These are phyloP conservation scores for Chrysomela aeneicollis DNA, from an alignment of 2,888 invertebrate genomes.

Conservation along the genomic window DNA sequence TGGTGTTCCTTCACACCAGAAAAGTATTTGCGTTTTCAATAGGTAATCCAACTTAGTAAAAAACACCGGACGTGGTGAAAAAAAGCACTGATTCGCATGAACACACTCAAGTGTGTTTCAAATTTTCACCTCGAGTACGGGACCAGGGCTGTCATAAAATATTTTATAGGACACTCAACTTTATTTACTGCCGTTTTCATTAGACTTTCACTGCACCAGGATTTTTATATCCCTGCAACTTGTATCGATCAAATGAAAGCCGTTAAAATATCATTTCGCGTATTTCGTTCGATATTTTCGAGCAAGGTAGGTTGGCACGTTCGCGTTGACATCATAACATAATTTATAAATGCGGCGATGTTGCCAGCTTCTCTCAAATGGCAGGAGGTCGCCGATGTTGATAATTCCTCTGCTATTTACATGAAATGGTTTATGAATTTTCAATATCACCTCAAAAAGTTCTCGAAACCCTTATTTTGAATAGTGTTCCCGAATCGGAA, in stretches of 20 bases:
- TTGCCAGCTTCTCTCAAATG: not conserved
- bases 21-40: too few species aligned
- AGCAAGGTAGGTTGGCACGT: not conserved
- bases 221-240: slow-evolving; percentile 1
- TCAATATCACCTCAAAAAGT: too few species aligned
- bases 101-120: slow-evolving; percentile 7
- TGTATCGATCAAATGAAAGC: not conserved
- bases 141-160: not conserved
- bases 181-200: slow-evolving; percentile 3
- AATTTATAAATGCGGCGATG: not conserved
- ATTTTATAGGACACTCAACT: not conserved
- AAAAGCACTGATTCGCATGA: not conserved
- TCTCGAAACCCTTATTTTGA: too few species aligned
- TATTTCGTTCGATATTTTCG: not conserved
- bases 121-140: slow-evolving; percentile 1
- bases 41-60: too few species aligned
- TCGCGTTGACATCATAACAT: not conserved
- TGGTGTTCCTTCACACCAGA: too few species aligned
- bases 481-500: too few species aligned
- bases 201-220: slow-evolving; percentile 2
- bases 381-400: not conserved
- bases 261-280: not conserved
- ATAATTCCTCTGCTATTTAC: too few species aligned
- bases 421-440: too few species aligned
- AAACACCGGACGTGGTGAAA: not conserved